Base-by-base conservation (phyloP, 1,140 invertebrate species). In the Penaeus chinensis region DNA sequence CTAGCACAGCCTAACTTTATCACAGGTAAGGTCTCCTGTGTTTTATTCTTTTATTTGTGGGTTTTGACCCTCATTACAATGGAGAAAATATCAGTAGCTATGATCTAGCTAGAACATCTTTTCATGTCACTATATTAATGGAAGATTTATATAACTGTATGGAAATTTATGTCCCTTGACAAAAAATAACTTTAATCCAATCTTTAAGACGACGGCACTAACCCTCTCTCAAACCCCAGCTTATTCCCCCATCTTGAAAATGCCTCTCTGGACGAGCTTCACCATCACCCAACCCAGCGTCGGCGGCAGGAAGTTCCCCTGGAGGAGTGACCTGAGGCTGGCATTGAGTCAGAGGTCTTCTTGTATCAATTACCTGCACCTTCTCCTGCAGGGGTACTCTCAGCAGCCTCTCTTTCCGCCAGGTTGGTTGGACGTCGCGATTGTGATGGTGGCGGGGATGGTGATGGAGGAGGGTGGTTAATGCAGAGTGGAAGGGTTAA, bases 201-300 rank as follows among this genome's bases (percentile, higher is more conserved):
- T 54, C 11, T 13, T 54, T 54, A 54, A 54, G 4, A 42, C 2
- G 37, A 42, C 79, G 2, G 10, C 22, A 1, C 13, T 24, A 27
- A 61, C 11, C 20, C n/a, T 24, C 19, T 13, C 79, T 37, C 24
- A 22, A 47, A 20, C 69, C 62, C 11, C 86, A 87, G 86, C 65
- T 0, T 87, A 87, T 19, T 87, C 86, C 13, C n/a, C 80, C 13
- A 60, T 77, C 16, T 22, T 87, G 11, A 76, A 81, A n/a, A 74
- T 83, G 54, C 86, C 86, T n/a, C 37, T 87, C 54, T 87, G 86
- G 86, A 77, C 86, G 10, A 87, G 86, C 60, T 87, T 76, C 61
- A 82, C 80, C n/a, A 32, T 87, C 19, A 42, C 62, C 3, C 16
- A 65, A 19, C 20, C 22, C 7, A 61, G n/a, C 16, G 54, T 11